Percentiles rank a stretch among this genome's conserved stretches.
These are phyloP conservation scores for Drosophila oshimai DNA, from an alignment of 1,140 invertebrate species.

Conservation along the genomic window DNA sequence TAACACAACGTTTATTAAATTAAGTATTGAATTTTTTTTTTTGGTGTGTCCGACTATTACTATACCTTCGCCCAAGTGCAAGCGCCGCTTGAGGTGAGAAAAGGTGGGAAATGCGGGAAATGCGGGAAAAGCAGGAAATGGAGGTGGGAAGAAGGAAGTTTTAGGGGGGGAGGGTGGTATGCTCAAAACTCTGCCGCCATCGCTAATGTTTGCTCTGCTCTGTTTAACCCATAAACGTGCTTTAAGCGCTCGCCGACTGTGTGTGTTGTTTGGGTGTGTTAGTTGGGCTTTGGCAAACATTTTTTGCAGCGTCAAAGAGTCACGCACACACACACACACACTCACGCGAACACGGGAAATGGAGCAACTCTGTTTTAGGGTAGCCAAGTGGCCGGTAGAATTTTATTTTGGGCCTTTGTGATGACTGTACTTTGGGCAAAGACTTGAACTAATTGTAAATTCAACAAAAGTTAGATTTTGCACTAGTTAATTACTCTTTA, in stretches of 20 bases:
- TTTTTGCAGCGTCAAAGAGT: slow-evolving; percentile 47
- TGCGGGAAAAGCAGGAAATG: slow-evolving; percentile 13
- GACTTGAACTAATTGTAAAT: too few relatives aligned
- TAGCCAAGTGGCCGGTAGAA: slow-evolving; percentile 10
- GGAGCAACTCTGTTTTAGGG: slow-evolving; percentile 47
- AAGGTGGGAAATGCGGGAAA: slow-evolving; percentile 18
- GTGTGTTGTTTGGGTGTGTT: slow-evolving; percentile 4
- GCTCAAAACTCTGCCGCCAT: slow-evolving; percentile 47
- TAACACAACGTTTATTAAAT: too few relatives aligned
- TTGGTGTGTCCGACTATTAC: too few relatives aligned
- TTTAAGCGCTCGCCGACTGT: slow-evolving; percentile 23
- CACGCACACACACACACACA: slow-evolving; percentile 41
- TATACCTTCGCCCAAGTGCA: slow-evolving; percentile 62
- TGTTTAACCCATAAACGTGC: slow-evolving; percentile 75
- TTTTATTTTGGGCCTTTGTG: not conserved
- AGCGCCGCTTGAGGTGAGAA: slow-evolving; percentile 30
- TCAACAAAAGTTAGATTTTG: too few relatives aligned
- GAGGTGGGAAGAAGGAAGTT: not conserved
- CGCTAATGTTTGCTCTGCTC: slow-evolving; percentile 71
- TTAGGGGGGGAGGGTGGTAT: slow-evolving; percentile 22
- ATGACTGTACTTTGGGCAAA: slow-evolving; percentile 23
- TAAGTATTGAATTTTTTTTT: too few relatives aligned
- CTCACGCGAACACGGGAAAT: slow-evolving; percentile 30
- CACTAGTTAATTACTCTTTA: too few relatives aligned
- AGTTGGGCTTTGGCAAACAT: slow-evolving; percentile 39